phyloP scores from a whole-genome alignment of 2,797 vertebrate genomes.

The Sebastes matsubarae region DNA sequence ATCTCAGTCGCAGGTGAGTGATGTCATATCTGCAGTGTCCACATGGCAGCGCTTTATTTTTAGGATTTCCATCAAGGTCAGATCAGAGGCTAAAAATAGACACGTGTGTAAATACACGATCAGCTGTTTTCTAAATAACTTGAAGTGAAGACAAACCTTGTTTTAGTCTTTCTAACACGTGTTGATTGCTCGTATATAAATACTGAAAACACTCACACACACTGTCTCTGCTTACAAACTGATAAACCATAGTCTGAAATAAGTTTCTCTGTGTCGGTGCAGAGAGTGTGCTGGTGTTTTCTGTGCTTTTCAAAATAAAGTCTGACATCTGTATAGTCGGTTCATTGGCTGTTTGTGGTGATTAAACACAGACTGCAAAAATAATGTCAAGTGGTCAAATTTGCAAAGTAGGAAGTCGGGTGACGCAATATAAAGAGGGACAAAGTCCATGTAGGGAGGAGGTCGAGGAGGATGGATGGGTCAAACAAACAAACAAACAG shows the following conservation, averaged over 20 bases:
- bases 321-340: no score
- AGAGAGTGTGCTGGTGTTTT: not conserved
- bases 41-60: not conserved
- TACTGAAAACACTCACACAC: not conserved
- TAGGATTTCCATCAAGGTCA: conserved; percentile 10
- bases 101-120: not conserved
- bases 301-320: not conserved
- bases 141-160: not conserved
- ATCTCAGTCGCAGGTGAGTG: conserved; percentile 52
- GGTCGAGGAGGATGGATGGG: no score
- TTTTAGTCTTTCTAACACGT: not conserved
- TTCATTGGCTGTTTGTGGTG: no score
- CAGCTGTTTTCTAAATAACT: not conserved
- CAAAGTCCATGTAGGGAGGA: no score
- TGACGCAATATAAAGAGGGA: accelerated
- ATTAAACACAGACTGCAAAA: no score
- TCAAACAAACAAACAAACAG: no score
- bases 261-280: not conserved
- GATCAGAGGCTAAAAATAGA: not conserved
- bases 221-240: not conserved
- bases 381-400: no score
- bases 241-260: not conserved
- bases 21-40: conserved; percentile 59
- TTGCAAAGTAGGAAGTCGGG: no score
- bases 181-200: not conserved